Conservation (phyloP, 2,888 invertebrate species). For the Acrocyrtus sp. region DNA sequence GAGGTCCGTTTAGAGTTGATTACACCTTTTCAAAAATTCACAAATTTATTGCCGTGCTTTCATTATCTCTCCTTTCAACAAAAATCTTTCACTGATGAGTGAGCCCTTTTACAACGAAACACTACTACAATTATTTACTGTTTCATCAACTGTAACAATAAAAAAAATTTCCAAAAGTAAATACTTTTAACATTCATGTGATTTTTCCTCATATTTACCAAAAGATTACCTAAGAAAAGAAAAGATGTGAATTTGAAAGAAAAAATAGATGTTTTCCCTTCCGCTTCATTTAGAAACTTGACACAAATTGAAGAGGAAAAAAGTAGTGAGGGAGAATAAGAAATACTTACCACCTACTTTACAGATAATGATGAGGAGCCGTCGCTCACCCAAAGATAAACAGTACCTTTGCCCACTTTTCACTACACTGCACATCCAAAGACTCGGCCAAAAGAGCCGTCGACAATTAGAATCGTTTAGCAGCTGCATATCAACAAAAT, state of each 20-base stretch:
- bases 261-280: slow-evolving; percentile 1
- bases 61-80: slow-evolving; percentile 12
- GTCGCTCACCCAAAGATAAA: background rate
- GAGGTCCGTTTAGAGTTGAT: slow-evolving; percentile 36
- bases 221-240: background rate
- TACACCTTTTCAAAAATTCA: slow-evolving; percentile 38
- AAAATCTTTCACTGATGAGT: background rate
- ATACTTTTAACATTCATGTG: background rate
- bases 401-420: background rate
- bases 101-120: background rate
- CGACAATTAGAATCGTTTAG: background rate
- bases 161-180: too few relatives aligned
- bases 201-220: too few relatives aligned
- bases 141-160: too few relatives aligned
- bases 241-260: slow-evolving; percentile 6
- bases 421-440: background rate
- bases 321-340: background rate
- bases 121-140: too few relatives aligned
- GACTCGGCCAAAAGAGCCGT: background rate
- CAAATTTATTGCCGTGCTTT: slow-evolving; percentile 19
- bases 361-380: background rate
- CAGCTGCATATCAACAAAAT: background rate
- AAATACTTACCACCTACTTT: slow-evolving; percentile 10
- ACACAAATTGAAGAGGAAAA: background rate
- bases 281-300: background rate